A percentile compares a stretch with the other conserved stretches of the same genome.
Conservation (phyloP, 2,797 vertebrate genomes). For the Prunella strophiata region DNA sequence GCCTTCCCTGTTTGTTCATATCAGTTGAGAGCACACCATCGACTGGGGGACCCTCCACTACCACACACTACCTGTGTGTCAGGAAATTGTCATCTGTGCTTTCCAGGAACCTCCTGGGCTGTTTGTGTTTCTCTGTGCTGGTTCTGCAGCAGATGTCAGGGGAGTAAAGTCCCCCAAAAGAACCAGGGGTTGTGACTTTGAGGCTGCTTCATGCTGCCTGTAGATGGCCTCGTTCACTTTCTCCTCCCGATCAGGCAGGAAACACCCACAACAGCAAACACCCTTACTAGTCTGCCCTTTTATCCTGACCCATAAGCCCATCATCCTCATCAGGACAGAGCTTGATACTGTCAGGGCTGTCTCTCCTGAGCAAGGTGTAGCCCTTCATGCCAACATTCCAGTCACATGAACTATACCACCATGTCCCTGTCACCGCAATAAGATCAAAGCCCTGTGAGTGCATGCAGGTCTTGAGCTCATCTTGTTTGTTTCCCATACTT, state of each 20-base stretch:
- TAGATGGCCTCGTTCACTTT: not conserved
- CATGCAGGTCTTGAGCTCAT: not conserved
- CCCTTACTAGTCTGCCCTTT: not conserved
- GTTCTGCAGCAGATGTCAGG: not conserved
- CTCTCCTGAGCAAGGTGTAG: not conserved
- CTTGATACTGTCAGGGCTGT: accelerated
- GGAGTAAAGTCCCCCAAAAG: not conserved
- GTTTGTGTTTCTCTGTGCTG: not conserved
- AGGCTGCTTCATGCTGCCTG: not conserved
- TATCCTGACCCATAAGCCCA: not conserved
- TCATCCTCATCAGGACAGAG: not conserved
- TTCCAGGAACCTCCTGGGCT: not conserved
- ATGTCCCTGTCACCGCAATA: accelerated
- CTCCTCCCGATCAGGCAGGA: not conserved
- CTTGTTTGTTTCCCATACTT: not conserved
- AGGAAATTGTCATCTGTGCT: not conserved
- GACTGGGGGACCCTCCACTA: not conserved
- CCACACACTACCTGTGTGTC: no score
- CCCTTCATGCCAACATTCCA: not conserved
- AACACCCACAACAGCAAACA: not conserved
- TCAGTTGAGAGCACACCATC: not conserved
- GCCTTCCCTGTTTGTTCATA: not conserved
- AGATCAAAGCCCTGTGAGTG: not conserved
- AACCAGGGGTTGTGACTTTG: not conserved
- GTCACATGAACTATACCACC: not conserved